Evolutionary conservation across 92 coral and sea anemone genomes (phyloP), one percentile per base, ranked within the genome.

Genomic region (Ricordea florida): DNA sequence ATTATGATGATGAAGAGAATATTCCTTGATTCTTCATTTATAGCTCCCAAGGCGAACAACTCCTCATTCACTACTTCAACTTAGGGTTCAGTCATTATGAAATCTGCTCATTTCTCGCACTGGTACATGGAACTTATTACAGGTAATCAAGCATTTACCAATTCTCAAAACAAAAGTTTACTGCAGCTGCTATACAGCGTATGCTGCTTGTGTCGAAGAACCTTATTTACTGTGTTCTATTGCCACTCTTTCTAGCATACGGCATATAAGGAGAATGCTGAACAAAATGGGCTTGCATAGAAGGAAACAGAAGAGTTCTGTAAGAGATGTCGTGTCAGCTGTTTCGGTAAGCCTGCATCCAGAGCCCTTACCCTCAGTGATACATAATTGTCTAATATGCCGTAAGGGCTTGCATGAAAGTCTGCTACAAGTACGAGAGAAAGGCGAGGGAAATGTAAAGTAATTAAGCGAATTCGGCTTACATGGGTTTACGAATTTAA

Each of bases 301-400:
- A 43, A 69, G 77, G 53, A 70, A 70, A 14, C 77, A 52, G 6
- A 70, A 70, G 45, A 52, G 55, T 10, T 70, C 63, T 58, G 49
- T 29, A 50, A 70, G 77, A 70, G 77, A 70, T 6, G 51, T 52
- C 16, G 17, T 70, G 15, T 35, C 53, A 70, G 77, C 77, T 3
- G 53, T 70, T 52, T 70, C 77, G 55, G 77, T 70, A 70, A 70
- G 77, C 65, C 35, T n/a, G n/a, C n/a, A 70, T 38, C 65, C 55
- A n/a, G n/a, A n/a, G 21, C 65, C 36, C 41, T 15, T 14, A 40
- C 40, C 21, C 8, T 17, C 53, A 44, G n/a, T 10, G n/a, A 10
- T 20, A 42, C 13, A 42, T 42, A 42, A 20, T n/a, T n/a, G n/a
- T n/a, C n/a, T n/a, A 42, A 42, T 13, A 42, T 42, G 47, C 16